Base-by-base conservation (phyloP, 2,888 invertebrate species). In the Papilio protenor region DNA sequence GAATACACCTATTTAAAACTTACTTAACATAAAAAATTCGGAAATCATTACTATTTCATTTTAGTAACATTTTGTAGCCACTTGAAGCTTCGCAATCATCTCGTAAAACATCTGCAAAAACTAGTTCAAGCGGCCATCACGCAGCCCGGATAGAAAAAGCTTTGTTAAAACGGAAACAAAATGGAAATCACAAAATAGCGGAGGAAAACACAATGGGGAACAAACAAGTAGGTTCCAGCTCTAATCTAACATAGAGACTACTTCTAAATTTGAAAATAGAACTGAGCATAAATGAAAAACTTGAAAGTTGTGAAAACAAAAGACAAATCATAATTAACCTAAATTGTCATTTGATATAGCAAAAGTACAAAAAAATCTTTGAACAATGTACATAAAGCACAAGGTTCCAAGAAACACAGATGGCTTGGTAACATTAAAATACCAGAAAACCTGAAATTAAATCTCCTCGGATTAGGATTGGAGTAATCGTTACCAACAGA, bases 161-260 rank as follows among this genome's bases (percentile, higher is more conserved):
- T 77, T 77, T 52, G 59, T 73, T 73, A 23, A 73, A 77, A 64
- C 61, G 55, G 52, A 66, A 77, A 64, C 52, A 49, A 77, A 66
- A 66, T 45, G n/a, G 45, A 77, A 49, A 66, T 72, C 52, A 66
- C 27, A 64, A 73, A 57, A 27, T 33, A 64, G 71, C 11, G n/a
- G n/a, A 45, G 21, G 27, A 66, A 66, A 66, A 66, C 55, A 57
- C 40, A 77, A 66, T 57, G 23, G 66, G 45, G 23, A 11, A 14
- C 14, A 73, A 64, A 71, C 23, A 57, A 73, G 40, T 21, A 52
- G 4, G 45, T 23, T 73, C 14, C 10, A 66, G 52, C n/a, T 18
- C 49, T 45, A 64, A 72, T 18, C 21, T 45, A 47, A 77, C 77
- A 55, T 45, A 66, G 23, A 73, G 45, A 57, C 45, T 47, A 55